Evolutionary conservation across 2,797 vertebrate species (phyloP).

Genomic region (Sebastes goodei): DNA sequence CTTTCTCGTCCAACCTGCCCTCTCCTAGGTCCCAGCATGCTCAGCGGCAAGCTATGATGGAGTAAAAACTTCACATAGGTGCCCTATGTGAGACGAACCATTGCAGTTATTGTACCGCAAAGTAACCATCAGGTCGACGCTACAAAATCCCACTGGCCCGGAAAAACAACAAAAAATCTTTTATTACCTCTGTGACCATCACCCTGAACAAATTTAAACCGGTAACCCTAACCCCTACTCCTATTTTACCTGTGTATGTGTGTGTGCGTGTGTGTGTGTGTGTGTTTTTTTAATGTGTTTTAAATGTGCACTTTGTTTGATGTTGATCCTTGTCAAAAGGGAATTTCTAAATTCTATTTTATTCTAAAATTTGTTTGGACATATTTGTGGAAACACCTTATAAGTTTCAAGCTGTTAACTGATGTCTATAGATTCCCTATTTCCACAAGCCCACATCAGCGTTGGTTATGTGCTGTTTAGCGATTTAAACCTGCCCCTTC

Average conservation of each 20-base stretch:
- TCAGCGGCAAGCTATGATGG: background rate
- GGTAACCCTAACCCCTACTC: too few relatives aligned
- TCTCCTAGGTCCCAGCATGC: slow-evolving; percentile 1
- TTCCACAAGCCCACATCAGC: background rate
- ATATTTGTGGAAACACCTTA: too few relatives aligned
- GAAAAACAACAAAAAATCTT: background rate
- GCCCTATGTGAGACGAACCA: background rate
- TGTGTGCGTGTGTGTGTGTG: background rate
- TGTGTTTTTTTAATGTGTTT: background rate
- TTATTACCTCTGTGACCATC: background rate
- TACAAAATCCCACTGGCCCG: background rate
- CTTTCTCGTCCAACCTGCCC: slow-evolving; percentile 10
- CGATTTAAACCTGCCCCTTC: background rate
- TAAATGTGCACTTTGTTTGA: background rate
- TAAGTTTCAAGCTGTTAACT: too few relatives aligned
- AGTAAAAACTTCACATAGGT: background rate
- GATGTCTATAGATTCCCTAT: too few relatives aligned
- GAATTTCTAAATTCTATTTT: too few relatives aligned
- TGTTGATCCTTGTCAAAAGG: background rate
- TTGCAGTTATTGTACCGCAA: background rate
- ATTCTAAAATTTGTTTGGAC: too few relatives aligned
- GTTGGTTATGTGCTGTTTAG: background rate
- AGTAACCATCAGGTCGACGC: background rate
- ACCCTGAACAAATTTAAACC: background rate
- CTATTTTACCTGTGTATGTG: background rate